Conservation (phyloP, 2,888 invertebrate genomes). For the Arge pagana region DNA sequence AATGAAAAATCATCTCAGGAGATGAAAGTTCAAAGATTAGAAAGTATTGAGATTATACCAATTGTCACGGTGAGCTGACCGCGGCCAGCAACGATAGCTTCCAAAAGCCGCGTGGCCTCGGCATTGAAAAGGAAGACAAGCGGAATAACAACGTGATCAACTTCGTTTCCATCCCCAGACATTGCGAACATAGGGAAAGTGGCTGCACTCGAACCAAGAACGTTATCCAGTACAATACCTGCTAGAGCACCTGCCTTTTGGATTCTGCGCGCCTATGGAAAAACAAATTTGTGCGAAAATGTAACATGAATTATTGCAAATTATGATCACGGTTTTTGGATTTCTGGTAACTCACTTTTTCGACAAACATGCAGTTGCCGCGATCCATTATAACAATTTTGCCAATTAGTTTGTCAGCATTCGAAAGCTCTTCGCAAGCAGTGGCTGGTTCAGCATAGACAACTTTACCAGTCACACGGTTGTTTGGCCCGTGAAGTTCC, state of each 20-base stretch:
- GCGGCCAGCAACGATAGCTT: conserved; percentile 58
- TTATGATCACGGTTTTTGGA: conserved; percentile 2
- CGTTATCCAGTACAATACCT: conserved; percentile 86
- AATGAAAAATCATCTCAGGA: conserved; percentile 3
- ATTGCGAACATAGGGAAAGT: conserved; percentile 90
- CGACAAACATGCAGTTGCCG: conserved; percentile 94
- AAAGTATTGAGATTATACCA: conserved; percentile 36
- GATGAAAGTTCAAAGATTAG: conserved; percentile 4
- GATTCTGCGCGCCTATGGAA: conserved; percentile 71
- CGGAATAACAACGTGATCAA: conserved; percentile 83
- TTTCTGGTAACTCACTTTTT: conserved; percentile 66
- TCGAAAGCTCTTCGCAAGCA: conserved; percentile 67
- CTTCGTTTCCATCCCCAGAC: conserved; percentile 84
- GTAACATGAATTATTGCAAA: conserved; percentile 1
- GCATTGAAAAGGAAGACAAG: conserved; percentile 86
- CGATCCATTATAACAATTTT: conserved; percentile 86
- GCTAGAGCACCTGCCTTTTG: conserved; percentile 83
- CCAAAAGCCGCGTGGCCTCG: conserved; percentile 73
- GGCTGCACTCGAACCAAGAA: conserved; percentile 73
- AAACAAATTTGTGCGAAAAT: conserved; percentile 1
- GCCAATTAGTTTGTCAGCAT: conserved; percentile 66
- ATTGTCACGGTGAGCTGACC: conserved; percentile 47
- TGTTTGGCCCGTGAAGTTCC: conserved; percentile 67
- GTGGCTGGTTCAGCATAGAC: conserved; percentile 72
- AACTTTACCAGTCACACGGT: conserved; percentile 68